Evolutionary conservation across 2,113 vertebrate genomes (phyloP).

Genomic region (Lipotes vexillifer): DNA sequence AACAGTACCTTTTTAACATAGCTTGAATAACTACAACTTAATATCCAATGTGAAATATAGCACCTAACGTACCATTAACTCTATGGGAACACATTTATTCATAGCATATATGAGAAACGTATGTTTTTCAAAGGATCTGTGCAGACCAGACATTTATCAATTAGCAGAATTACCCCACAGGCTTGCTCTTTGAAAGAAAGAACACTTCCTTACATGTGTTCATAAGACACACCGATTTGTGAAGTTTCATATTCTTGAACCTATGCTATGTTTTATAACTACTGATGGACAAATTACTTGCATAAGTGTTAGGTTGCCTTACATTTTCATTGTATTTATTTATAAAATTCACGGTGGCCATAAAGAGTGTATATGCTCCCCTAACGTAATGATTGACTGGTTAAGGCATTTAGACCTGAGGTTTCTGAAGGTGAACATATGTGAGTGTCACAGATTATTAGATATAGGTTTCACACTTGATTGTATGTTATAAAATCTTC

Average conservation of each 20-base stretch:
- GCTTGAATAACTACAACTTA: not conserved
- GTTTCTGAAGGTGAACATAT: not conserved
- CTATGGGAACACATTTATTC: not conserved
- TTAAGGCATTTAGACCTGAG: not conserved
- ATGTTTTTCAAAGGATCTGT: not conserved
- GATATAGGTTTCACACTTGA: not conserved
- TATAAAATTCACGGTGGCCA: not conserved
- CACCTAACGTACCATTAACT: not conserved
- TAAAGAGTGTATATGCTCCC: not conserved
- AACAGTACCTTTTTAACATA: not conserved
- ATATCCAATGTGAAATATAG: not conserved
- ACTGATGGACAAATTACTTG: not conserved
- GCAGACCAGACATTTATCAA: not conserved
- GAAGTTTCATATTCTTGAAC: not conserved
- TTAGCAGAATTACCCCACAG: not conserved
- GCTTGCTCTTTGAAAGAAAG: not conserved
- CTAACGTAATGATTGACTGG: not conserved
- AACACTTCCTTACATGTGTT: not conserved
- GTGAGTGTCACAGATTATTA: not conserved
- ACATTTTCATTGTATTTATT: not conserved
- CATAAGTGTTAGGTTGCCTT: not conserved
- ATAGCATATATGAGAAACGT: not conserved
- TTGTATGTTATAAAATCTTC: not conserved
- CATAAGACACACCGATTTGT: not conserved
- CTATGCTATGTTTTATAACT: not conserved